These are phyloP conservation scores for Lochmaea capreae DNA, from an alignment of 2,888 invertebrate species.

Conservation along the genomic window DNA sequence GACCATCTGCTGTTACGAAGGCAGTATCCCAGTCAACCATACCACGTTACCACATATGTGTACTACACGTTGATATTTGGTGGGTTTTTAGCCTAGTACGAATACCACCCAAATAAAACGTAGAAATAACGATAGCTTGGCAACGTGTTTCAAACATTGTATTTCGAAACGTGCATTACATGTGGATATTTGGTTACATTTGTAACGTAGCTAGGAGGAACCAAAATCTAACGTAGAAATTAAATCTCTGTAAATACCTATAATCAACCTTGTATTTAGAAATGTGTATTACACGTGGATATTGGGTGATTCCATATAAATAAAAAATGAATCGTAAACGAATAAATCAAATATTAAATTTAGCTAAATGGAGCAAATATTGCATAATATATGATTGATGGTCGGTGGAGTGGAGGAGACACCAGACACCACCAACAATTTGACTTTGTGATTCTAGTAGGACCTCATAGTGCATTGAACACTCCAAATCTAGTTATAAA, in stretches of 20 bases:
- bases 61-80: no score
- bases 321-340: not conserved
- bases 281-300: slow-evolving; percentile 3
- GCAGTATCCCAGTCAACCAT: slow-evolving; percentile 4
- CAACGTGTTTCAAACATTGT: not conserved
- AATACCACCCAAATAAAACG: not conserved
- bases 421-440: no score
- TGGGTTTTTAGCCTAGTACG: no score
- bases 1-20: no score
- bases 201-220: not conserved
- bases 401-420: no score
- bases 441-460: no score
- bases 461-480: no score
- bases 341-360: no score
- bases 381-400: no score
- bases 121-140: not conserved
- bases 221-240: not conserved
- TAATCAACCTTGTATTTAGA: not conserved
- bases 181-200: not conserved
- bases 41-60: slow-evolving; percentile 1
- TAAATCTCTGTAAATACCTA: not conserved
- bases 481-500: no score
- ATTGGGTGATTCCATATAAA: not conserved
- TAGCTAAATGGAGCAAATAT: no score
- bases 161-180: not conserved